Evolutionary conservation across 2,113 vertebrate genomes (phyloP).

Genomic region (Marmota flaviventris): DNA sequence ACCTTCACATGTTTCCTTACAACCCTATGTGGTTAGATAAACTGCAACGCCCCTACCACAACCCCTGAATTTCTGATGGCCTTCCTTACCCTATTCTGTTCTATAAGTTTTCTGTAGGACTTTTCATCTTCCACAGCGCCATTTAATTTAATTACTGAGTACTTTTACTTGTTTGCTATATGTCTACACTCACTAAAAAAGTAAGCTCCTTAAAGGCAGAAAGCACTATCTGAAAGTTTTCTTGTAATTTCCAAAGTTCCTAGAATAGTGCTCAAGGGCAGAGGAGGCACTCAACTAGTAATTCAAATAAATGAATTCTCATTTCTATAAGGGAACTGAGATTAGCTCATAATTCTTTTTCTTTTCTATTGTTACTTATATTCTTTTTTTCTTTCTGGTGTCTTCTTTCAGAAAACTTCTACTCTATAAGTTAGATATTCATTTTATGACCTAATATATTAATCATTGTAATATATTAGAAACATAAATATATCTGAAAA

Average conservation of each 20-base stretch:
- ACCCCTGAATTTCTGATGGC: background rate
- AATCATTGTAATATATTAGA: background rate
- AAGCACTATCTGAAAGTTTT: background rate
- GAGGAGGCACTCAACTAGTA: background rate
- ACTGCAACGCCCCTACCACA: background rate
- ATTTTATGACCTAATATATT: background rate
- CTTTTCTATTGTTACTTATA: background rate
- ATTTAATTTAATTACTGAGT: background rate
- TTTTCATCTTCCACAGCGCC: background rate
- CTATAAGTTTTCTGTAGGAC: background rate
- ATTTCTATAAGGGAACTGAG: background rate
- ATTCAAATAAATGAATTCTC: background rate
- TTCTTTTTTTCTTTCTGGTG: background rate
- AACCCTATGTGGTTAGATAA: background rate
- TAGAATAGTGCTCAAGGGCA: background rate
- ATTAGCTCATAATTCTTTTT: background rate
- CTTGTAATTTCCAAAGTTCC: background rate
- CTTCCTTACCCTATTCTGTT: background rate
- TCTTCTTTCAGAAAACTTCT: background rate
- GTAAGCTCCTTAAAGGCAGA: background rate
- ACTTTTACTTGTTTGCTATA: background rate
- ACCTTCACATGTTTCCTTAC: background rate
- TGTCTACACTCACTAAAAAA: background rate
- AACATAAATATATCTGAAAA: background rate
- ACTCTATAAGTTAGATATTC: background rate